Conservation (phyloP, 2,797 vertebrate genomes). For the Lophotriccus pileatus region DNA sequence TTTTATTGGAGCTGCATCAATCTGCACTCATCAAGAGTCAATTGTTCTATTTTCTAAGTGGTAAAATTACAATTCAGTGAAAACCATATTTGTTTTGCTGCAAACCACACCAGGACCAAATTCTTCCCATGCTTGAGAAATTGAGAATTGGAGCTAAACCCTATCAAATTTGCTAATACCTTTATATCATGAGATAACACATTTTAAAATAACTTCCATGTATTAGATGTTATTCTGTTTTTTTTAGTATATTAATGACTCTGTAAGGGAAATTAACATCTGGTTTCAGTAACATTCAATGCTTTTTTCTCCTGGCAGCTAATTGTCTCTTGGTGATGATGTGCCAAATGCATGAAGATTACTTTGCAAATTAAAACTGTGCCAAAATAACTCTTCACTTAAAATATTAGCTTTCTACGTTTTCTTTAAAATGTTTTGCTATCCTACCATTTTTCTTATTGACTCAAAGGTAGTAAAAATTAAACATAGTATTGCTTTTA, state of each 20-base stretch:
- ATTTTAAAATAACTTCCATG: slow-evolving; percentile 58
- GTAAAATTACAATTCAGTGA: not conserved
- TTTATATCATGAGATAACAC: slow-evolving; percentile 15
- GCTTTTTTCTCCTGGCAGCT: slow-evolving; percentile 34
- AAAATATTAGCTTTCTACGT: not conserved
- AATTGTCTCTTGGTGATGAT: slow-evolving; percentile 8
- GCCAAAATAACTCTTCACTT: slow-evolving; percentile 10
- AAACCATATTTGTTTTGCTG: not conserved
- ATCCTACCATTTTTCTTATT: slow-evolving; percentile 18
- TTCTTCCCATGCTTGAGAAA: not conserved
- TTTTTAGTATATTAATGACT: slow-evolving; percentile 19
- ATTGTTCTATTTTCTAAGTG: not conserved
- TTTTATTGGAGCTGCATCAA: not conserved
- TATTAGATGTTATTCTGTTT: slow-evolving; percentile 47
- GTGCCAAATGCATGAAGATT: slow-evolving; percentile 16
- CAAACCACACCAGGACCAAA: accelerated
- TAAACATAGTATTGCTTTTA: slow-evolving; percentile 49
- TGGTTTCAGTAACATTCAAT: slow-evolving; percentile 45
- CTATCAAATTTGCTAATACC: not conserved
- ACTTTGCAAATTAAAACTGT: slow-evolving; percentile 11
- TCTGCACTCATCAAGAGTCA: not conserved
- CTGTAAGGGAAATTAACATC: not conserved
- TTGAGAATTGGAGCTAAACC: not conserved
- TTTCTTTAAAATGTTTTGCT: not conserved
- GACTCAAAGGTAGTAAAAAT: slow-evolving; percentile 61